A percentile compares a stretch with the other conserved stretches of the same genome.
These are phyloP conservation scores for Callipepla squamata DNA, from an alignment of 2,113 vertebrate species.

Conservation along the genomic window DNA sequence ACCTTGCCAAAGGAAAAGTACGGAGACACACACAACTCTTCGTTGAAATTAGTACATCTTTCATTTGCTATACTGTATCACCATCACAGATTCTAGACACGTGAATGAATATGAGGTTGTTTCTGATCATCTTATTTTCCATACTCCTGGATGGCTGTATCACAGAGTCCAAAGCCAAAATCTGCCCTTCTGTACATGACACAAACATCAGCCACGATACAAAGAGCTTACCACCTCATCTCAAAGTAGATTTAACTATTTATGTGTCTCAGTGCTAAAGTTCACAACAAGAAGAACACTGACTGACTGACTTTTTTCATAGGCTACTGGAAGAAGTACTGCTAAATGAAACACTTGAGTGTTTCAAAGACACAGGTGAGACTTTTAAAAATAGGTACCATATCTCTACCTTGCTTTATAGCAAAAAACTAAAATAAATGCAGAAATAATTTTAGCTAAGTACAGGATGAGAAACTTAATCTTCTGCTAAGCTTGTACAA, in stretches of 20 bases:
- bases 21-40: background rate
- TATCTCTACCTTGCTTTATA: background rate
- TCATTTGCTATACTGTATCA: background rate
- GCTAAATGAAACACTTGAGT: background rate
- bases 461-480: background rate
- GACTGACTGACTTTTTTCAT: background rate
- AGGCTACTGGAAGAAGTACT: background rate
- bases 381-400: background rate
- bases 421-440: background rate
- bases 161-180: background rate
- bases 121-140: background rate
- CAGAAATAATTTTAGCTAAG: background rate
- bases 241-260: slow-evolving; percentile 51
- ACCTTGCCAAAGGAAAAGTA: background rate
- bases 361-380: background rate
- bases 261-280: slow-evolving; percentile 7
- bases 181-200: background rate
- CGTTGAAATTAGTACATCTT: background rate
- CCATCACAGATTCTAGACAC: background rate
- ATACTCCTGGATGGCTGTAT: background rate
- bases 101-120: background rate
- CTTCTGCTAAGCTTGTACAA: background rate
- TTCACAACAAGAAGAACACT: slow-evolving; percentile 2
- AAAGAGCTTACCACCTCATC: slow-evolving; percentile 45
- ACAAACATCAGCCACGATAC: background rate